Evolutionary conservation across 2,797 vertebrate species (phyloP), one percentile per base, ranked within the genome.

Genomic region (Cygnus olor): DNA sequence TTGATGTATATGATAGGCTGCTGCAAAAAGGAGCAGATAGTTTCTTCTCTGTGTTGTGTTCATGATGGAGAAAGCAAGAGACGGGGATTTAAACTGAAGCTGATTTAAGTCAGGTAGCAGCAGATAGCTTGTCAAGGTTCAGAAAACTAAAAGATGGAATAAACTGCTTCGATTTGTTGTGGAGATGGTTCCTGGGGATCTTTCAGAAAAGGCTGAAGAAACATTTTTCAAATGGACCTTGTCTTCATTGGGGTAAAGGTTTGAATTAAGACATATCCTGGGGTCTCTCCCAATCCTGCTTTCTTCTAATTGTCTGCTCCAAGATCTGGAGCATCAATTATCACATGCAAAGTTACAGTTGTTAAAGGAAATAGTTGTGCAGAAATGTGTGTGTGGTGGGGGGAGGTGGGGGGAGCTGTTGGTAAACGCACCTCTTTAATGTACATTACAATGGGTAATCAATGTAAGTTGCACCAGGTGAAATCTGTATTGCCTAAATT

Each of bases 201-300:
- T 61, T 91, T 56, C 51, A 76, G 57, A 80, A 68, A 3, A 64
- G 4, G 2, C 0, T 40, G 56, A 61, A 58, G 27, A 69, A 79
- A 56, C 6, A 76, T 88, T 38, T 25, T 11, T 22, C 47, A 80
- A 4, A 14, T 73, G 7, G 40, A 80, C 65, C 10, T 30, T 21
- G 49, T 64, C 21, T 9, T 44, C 0, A 0, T 4, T 84, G 11
- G 3, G 27, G 19, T 42, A 58, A 53, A 45, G 14, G 2, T 42
- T 30, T 71, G 42, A 11, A 32, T 69, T 65, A 40, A n/a, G 10
- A 49, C 1, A 12, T 15, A 22, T 65, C 36, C 40, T n/a, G 7
- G 8, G 14, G 7, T 40, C 13, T 89, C 28, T 81, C 7, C 12
- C 10, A 58, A 4, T 4, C 9, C 22, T 36, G 4, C 1, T 65